Base-by-base conservation (phyloP, 1,140 invertebrate species). In the Melitaea cinxia region DNA sequence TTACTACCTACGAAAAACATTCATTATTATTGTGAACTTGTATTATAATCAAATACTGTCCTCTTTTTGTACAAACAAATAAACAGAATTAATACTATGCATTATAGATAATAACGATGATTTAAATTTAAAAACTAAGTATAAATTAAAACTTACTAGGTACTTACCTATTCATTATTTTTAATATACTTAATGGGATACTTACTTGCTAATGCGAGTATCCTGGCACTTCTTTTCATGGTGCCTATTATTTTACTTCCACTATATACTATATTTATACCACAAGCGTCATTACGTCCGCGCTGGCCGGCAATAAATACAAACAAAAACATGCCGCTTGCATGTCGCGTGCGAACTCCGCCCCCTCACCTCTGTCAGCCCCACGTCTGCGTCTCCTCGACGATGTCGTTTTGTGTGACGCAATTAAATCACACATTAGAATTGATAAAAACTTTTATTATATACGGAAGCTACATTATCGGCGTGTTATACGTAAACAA, bases 381-480 rank as follows among this genome's bases (percentile, higher is more conserved):
- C 56, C 39, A 12, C 26, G 42, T 59, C 24, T 28, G 0, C 24
- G 21, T 14, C 45, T 12, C 26, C 7, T 3, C 4, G 33, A 10
- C 15, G 15, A 57, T 39, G 55, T 42, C 33, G 28, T 42, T 57
- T 42, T 42, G 33, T n/a, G n/a, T 39, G 55, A 57, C 55, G 55
- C 55, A 61, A 61, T 52, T 23, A 30, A 37, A 61, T 53, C 14
- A 24, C 26, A 35, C 10, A 49, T 47, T 24, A 53, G 59, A 61
- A 52, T 39, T 61, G 59, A 61, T 37, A 61, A 61, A 61, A 35
- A 35, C 33, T 35, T 63, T 63, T 45, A n/a, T 45, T 30, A 52
- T 63, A 54, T 63, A 45, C 23, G 0, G 50, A 63, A 23, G 60
- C 47, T 35, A 52, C 50, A 63, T n/a, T 42, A 55, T 63, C 23